These are phyloP conservation scores for Meteorus sp. DNA, from an alignment of 1,140 invertebrate genomes.

Conservation along the genomic window DNA sequence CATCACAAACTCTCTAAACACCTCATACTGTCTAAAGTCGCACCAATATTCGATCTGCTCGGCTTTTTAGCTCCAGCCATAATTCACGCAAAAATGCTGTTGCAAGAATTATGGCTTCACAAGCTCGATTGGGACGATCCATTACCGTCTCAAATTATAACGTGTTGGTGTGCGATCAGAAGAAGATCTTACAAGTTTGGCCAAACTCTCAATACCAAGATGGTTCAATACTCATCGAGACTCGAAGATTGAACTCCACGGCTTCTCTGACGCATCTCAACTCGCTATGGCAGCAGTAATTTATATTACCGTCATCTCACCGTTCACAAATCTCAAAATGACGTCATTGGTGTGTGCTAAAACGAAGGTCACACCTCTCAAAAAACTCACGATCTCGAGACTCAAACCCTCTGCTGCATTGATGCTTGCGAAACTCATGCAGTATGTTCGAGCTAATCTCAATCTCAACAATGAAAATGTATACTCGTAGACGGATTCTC, in stretches of 20 bases:
- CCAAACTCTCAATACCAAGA: conserved; percentile 28
- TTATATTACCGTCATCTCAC: too few relatives aligned
- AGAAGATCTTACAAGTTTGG: conserved; percentile 19
- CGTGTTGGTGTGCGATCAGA: conserved; percentile 11
- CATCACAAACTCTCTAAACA: too few relatives aligned
- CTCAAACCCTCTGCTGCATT: too few relatives aligned
- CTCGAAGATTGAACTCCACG: conserved; percentile 28
- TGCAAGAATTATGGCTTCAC: conserved; percentile 29
- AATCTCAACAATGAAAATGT: too few relatives aligned
- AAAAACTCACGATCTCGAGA: too few relatives aligned
- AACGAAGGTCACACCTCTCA: too few relatives aligned
- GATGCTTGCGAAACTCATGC: too few relatives aligned
- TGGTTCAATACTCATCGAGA: conserved; percentile 17
- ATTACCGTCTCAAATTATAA: conserved; percentile 6
- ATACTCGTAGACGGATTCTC: too few relatives aligned
- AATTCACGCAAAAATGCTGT: conserved; percentile 25
- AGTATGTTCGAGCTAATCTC: too few relatives aligned
- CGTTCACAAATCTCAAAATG: too few relatives aligned
- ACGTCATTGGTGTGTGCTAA: too few relatives aligned
- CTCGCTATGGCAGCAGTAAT: too few relatives aligned
- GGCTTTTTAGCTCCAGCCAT: conserved; percentile 16
- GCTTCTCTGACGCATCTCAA: conserved; percentile 37
- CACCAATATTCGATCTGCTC: conserved; percentile 21
- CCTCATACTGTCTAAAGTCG: conserved; percentile 17
- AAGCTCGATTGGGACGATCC: conserved; percentile 30